Evolutionary conservation across 1,140 invertebrate genomes (phyloP), one percentile per base, ranked within the genome.

Genomic region (Tetragnatha versicolor): DNA sequence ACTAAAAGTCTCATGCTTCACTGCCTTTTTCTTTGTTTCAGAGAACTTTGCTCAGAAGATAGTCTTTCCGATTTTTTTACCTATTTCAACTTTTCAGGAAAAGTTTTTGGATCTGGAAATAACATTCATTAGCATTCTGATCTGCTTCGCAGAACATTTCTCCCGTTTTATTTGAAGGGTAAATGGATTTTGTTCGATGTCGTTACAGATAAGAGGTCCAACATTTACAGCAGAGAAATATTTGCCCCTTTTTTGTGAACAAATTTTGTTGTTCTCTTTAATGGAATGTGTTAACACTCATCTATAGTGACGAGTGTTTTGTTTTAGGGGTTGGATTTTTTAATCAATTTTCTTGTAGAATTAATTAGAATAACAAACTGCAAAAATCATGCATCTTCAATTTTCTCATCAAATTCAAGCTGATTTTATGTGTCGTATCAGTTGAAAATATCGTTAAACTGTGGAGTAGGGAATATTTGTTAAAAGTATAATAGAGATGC

Each of bases 121-220:
- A 70, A 39, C 68, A 55, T 70, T 70, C 68, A 70, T 70, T 70
- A 70, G 68, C 47, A 70, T 70, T 70, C 68, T 55, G 20, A 37
- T 70, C 49, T 70, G 49, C 47, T 70, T 53, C 47, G 68, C 14
- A 22, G 31, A 55, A 70, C 68, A 70, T 70, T 70, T 55, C 49
- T 55, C 51, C 35, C 9, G 68, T 55, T 70, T 70, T 70, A 70
- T 70, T 70, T 70, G 68, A 55, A 39, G 68, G 47, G 68, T 29
- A 55, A 55, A 55, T 39, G 68, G 68, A 55, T 70, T 70, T 70
- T 70, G 68, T 70, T 70, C 55, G 68, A 70, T 70, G 51, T 51
- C 33, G 68, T 35, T 70, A 55, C 51, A 55, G 68, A 55, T 55
- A 70, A 70, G 68, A 70, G 33, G 68, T 70, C 55, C 68, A 55